These are phyloP conservation scores for Coluber constrictor DNA, from an alignment of 2,797 vertebrate species.

Conservation along the genomic window DNA sequence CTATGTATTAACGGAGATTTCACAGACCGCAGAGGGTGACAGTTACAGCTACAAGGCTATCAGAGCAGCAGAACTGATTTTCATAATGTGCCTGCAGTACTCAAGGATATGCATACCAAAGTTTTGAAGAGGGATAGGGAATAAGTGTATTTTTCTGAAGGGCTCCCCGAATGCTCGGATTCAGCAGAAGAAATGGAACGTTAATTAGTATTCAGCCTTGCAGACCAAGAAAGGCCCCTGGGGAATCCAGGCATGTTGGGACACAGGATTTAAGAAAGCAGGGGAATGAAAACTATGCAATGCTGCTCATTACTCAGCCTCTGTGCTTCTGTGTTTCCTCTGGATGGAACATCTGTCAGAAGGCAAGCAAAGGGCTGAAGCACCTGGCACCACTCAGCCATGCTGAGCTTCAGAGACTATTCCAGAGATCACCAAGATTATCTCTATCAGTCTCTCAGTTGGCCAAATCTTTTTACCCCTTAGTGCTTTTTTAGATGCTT, in stretches of 20 bases:
- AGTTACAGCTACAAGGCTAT: background rate
- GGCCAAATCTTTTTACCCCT: background rate
- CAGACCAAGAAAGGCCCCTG: background rate
- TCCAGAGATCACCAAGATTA: no score
- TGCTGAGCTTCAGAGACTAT: background rate
- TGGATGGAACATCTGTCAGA: background rate
- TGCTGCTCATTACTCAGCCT: background rate
- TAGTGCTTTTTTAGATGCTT: background rate
- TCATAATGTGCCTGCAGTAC: background rate
- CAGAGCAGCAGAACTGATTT: background rate
- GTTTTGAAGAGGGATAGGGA: background rate
- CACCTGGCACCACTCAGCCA: background rate
- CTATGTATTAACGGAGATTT: background rate
- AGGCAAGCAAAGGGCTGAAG: background rate
- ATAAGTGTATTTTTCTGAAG: background rate
- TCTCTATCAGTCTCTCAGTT: background rate
- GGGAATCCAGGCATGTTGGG: background rate
- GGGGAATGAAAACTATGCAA: constrained; percentile 19
- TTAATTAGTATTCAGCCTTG: background rate
- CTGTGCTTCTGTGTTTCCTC: background rate
- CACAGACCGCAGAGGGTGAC: background rate
- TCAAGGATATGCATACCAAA: background rate
- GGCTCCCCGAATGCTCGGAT: background rate
- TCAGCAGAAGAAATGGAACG: background rate
- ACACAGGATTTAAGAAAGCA: background rate